Base-by-base conservation (phyloP, 2,113 vertebrate genomes). In the Sporophila hypoxantha region DNA sequence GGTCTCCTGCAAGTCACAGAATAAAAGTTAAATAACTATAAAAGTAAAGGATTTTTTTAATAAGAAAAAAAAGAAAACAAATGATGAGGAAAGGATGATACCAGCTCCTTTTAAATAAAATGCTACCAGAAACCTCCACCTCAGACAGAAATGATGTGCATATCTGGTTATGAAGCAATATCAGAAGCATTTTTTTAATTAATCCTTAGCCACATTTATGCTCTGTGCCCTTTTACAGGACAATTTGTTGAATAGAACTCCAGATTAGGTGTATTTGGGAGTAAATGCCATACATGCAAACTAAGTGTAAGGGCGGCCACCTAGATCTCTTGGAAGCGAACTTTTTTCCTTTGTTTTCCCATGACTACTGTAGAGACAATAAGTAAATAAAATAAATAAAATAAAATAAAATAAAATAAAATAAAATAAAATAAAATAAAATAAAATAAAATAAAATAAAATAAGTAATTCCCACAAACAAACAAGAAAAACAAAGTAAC, bases 91-190 rank as follows among this genome's bases (percentile, higher is more conserved):
- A 68, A 62, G 17, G n/a, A n/a, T 30, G 6, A 19, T 9, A 22
- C 1, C 6, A 14, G 6, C 11, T 70, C 2, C 11, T 60, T 67
- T 34, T 34, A 67, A 67, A 60, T 74, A 67, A 60, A 87, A 42
- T 5, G 2, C 0, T 36, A 20, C n/a, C 57, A 75, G 46, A 82
- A 74, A 74, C 55, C 9, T 15, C 70, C 14, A 29, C 14, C 6
- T 73, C 15, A 57, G 30, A 67, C 0, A 4, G 59, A 89, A 89
- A 44, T 0, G 0, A 36, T 44, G 2, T 56, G 5, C 12, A 18
- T 36, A 18, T 36, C 10, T 74, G 11, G 4, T 59, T 59, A 37
- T 60, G 42, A 30, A 39, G 41, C 14, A 85, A 21, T 6, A 4
- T 7, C 26, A 8, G 12, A 76, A 64, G 4, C 2, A 39, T 17